These are phyloP conservation scores for Heterotilapia buettikoferi DNA, from an alignment of 2,113 vertebrate species.

Conservation along the genomic window DNA sequence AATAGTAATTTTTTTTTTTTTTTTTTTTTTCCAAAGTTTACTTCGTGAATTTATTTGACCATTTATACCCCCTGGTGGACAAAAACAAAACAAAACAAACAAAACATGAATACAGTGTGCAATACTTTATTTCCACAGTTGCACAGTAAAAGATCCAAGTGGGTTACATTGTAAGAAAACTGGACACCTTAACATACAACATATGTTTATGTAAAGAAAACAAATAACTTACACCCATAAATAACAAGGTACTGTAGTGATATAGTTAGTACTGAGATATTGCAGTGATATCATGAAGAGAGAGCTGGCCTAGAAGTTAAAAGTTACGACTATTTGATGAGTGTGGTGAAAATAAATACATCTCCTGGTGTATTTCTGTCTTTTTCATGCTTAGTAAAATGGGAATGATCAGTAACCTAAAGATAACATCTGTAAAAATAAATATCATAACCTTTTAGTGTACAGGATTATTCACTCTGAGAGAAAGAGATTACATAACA, in stretches of 20 bases:
- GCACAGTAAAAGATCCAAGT: not conserved
- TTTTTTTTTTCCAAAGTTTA: not conserved
- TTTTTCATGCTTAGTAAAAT: not conserved
- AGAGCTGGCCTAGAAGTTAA: conserved; percentile 6
- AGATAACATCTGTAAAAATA: conserved; percentile 5
- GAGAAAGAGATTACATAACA: not conserved
- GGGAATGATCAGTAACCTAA: not conserved
- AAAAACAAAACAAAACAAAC: not conserved
- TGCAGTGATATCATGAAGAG: conserved; percentile 78
- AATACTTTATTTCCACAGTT: not conserved
- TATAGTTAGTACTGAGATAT: conserved; percentile 65
- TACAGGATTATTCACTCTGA: not conserved
- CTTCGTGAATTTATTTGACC: not conserved
- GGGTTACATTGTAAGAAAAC: conserved; percentile 43
- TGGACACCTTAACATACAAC: conserved; percentile 76
- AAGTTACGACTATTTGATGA: not conserved
- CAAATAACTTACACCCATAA: conserved; percentile 85
- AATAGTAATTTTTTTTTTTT: fast-evolving
- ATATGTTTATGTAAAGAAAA: conserved; percentile 83
- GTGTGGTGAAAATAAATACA: not conserved
- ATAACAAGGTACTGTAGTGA: conserved; percentile 77
- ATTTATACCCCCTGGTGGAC: not conserved
- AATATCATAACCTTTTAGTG: not conserved
- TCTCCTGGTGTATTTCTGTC: not conserved
- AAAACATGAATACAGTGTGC: not conserved